Conservation (phyloP, 2,113 vertebrate genomes). For the Sylvilagus bachmani region DNA sequence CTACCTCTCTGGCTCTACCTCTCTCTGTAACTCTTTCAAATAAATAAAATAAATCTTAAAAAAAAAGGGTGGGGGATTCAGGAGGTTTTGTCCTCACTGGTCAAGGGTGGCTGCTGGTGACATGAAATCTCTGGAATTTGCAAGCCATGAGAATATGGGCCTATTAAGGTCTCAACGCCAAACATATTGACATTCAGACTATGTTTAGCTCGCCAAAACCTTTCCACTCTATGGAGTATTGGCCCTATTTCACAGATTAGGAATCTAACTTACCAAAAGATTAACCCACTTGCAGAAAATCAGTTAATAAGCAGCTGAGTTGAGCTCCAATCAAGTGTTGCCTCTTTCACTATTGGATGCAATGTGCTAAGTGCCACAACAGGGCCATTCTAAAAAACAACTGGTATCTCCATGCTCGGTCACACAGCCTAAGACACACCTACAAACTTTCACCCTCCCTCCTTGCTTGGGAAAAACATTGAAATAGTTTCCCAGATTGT, state of each 20-base stretch:
- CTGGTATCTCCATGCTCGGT: not conserved
- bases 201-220: not conserved
- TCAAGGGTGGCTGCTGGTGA: not conserved
- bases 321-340: not conserved
- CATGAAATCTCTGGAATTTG: not conserved
- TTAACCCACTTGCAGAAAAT: constrained; percentile 38
- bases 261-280: constrained; percentile 18
- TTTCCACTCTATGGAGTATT: not conserved
- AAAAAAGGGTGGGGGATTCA: not conserved
- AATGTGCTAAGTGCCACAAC: not conserved
- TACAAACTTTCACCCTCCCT: not conserved
- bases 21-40: no score
- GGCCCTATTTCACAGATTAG: constrained; percentile 28
- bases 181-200: not conserved
- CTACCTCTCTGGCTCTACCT: no score
- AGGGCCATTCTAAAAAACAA: not conserved
- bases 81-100: not conserved
- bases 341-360: not conserved
- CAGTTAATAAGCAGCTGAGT: constrained; percentile 24
- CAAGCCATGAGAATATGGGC: not conserved
- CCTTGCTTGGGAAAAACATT: not conserved
- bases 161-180: not conserved
- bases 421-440: not conserved
- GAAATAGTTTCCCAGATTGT: constrained; percentile 51
- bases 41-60: no score